Evolutionary conservation across 1,140 invertebrate genomes (phyloP), one percentile per base, ranked within the genome.

Genomic region (Medauroidea extradentata): DNA sequence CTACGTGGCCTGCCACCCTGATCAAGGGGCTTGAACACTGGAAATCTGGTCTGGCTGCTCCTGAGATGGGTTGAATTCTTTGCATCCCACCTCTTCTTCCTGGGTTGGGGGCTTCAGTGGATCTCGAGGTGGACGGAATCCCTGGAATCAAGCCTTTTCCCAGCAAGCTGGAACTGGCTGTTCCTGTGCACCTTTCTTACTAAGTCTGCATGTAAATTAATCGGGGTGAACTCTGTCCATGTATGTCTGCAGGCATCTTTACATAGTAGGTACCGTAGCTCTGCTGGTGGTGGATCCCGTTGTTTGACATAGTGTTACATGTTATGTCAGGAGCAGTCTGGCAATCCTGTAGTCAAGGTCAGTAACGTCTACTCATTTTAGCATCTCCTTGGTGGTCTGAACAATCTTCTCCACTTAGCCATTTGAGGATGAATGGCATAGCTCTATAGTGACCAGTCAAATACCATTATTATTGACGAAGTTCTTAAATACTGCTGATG

Each of bases 391-490:
- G n/a, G 63, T 57, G 2, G 63, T 63, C 54, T 70, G 65, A 14
- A 68, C 67, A 0, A 58, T 42, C 34, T 62, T 38, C 58, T 73
- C 71, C n/a, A 64, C 65, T 57, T 68, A 67, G 0, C 72, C 70
- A 63, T 73, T 72, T 3, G 65, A 55, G 4, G 61, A 46, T 24
- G 71, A 71, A 43, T 71, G 61, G 53, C 69, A 71, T 0, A 69
- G 67, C 11, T 67, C 65, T 18, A 63, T 61, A 53, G 57, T 64
- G 14, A 68, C 42, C 9, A 65, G 64, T 49, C 59, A 57, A 9
- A 73, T 69, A 16, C 62, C 64, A 62, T 72, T 70, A n/a, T 29
- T 39, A 23, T 42, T 41, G 19, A 61, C 39, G 43, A 69, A 72
- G 16, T 61, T 27, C 49, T 61, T 29, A 59, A 71, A 71, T 55